Evolutionary conservation across 2,888 invertebrate genomes (phyloP), one percentile per base, ranked within the genome.

Genomic region (Reticulitermes lucifugus): DNA sequence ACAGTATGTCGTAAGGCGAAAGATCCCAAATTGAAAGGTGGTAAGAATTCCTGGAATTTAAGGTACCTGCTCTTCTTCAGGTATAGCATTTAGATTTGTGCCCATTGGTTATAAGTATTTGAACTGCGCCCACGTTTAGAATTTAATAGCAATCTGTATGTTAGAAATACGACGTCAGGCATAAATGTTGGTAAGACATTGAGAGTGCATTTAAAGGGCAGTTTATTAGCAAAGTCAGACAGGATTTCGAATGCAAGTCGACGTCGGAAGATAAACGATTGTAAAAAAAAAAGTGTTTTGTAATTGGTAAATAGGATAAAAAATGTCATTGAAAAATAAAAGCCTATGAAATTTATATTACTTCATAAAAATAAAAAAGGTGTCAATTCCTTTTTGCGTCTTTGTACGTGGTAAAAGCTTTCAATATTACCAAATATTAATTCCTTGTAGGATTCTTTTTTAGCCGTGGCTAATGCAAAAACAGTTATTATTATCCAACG

Each of bases 281-380:
- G 35, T 73, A 41, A 73, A 65, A 46, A 51, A 51, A 9, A 65
- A 65, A 25, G 35, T 65, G 65, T 46, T 21, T 79, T 35, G 21
- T 73, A 73, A 73, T 18, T 73, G 7, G 41, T 41, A 21, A 73
- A 71, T 4, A 73, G 21, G 10, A 73, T 35, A 10, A 35, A 41
- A 41, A 41, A 73, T 73, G 73, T 73, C 73, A 73, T 29, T 73
- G 41, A 41, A 5, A 73, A 41, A 73, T 73, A 73, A 73, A 41
- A 73, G 21, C 41, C 21, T 29, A 5, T 18, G 5, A 35, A 41
- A 41, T 41, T 18, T 21, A 18, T 73, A 41, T 73, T 73, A 73
- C 35, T 18, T 41, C 41, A 41, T 21, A 73, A 7, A 21, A 70
- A 70, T 70, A 29, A 70, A 25, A 25, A 70, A 73, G 41, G 9